phyloP scores from a whole-genome alignment of 2,113 vertebrate species.

The Tor tambroides region DNA sequence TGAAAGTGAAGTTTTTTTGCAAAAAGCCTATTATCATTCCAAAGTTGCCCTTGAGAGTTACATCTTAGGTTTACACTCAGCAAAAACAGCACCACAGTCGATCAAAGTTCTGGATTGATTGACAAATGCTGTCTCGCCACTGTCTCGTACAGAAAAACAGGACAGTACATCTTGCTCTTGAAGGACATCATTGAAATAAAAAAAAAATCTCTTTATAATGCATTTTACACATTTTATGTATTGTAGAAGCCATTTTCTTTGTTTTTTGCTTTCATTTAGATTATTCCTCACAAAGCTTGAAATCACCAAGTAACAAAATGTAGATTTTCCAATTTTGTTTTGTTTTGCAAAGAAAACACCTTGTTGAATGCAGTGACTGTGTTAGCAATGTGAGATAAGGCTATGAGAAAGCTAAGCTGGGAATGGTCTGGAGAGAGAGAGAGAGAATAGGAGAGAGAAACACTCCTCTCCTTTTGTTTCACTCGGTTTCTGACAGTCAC shows the following conservation, averaged over 20 bases:
- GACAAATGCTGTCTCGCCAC: not conserved
- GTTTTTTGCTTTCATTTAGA: not conserved
- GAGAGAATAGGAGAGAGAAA: conserved; percentile 9
- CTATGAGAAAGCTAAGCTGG: conserved; percentile 16
- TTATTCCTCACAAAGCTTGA: not conserved
- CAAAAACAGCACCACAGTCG: not conserved
- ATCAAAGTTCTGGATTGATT: not conserved
- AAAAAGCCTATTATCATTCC: conserved; percentile 13
- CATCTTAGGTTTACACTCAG: not conserved
- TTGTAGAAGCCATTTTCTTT: not conserved
- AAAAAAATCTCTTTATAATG: not conserved
- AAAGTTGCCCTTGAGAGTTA: conserved; percentile 14
- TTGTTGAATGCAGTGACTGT: conserved; percentile 14
- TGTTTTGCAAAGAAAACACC: conserved; percentile 1
- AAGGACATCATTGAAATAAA: not conserved
- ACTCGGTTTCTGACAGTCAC: conserved; percentile 43
- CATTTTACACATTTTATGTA: conserved; percentile 7
- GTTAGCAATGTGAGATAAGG: conserved; percentile 29
- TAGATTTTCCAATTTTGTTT: not conserved
- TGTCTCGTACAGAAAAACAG: not conserved
- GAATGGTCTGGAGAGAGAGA: not conserved
- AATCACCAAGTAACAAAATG: not conserved
- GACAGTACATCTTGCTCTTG: not conserved
- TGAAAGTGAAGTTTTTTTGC: not conserved
- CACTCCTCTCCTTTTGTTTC: conserved; percentile 37